Evolutionary conservation across 2,797 vertebrate genomes (phyloP).

Genomic region (Heliangelus exortis): DNA sequence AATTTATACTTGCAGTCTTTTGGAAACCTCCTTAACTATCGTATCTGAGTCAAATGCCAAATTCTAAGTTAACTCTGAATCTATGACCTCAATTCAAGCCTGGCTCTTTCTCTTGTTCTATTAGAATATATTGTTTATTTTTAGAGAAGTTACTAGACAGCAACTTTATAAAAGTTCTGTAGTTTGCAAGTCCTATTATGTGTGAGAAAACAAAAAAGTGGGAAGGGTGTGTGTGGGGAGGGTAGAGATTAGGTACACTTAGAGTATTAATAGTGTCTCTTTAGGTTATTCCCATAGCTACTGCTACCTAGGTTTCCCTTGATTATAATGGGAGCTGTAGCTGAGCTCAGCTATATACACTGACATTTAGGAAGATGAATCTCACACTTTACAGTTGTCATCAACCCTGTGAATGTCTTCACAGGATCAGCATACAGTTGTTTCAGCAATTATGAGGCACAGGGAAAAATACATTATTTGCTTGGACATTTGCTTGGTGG

Average conservation of each 20-base stretch:
- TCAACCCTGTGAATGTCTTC: neutral
- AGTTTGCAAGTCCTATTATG: neutral
- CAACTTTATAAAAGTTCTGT: neutral
- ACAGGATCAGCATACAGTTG: neutral
- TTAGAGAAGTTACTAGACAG: neutral
- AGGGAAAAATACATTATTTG: neutral
- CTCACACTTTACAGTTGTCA: neutral
- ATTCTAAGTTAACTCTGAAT: conserved; percentile 29
- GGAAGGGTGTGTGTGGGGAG: neutral
- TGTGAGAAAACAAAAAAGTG: neutral
- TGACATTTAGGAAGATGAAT: neutral
- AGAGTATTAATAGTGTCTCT: neutral
- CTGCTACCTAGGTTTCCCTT: neutral
- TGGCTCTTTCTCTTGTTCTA: neutral
- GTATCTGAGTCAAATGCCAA: neutral
- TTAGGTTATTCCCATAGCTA: neutral
- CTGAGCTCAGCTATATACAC: neutral
- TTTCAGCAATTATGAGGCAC: neutral
- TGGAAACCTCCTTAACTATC: conserved; percentile 34
- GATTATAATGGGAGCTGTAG: neutral
- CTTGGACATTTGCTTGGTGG: neutral
- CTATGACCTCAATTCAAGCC: neutral
- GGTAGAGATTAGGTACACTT: neutral
- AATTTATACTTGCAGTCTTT: conserved; percentile 44
- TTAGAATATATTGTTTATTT: neutral